Evolutionary conservation across 2,113 vertebrate genomes (phyloP).

Genomic region (Vombatus ursinus): DNA sequence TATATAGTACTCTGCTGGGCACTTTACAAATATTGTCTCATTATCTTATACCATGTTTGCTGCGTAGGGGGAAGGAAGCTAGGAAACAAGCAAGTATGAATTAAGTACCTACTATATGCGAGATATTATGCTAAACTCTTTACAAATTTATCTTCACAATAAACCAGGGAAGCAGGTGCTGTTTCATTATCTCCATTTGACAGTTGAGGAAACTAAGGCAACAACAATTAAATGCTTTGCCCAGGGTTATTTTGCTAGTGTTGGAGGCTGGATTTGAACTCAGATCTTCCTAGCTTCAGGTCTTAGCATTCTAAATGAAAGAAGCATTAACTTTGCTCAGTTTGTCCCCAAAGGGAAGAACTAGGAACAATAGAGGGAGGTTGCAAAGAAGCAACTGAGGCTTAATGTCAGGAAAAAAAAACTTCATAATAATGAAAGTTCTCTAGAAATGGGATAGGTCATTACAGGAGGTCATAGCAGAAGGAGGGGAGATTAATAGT

Average conservation of each 20-base stretch:
- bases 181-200: background rate
- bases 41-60: background rate
- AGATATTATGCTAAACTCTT: background rate
- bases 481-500: background rate
- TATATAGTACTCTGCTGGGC: background rate
- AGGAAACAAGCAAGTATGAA: background rate
- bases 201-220: background rate
- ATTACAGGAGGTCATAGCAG: background rate
- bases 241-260: background rate
- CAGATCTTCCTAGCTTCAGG: background rate
- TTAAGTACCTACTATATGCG: background rate
- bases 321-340: background rate
- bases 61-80: background rate
- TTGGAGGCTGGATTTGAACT: background rate
- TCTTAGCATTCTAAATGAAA: background rate
- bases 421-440: background rate
- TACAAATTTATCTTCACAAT: background rate
- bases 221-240: background rate
- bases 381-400: background rate
- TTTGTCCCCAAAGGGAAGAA: background rate
- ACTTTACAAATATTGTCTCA: background rate
- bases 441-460: background rate
- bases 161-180: background rate
- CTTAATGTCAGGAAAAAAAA: background rate
- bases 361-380: background rate